Evolutionary conservation across 53 echinoderm and acorn worm species (phyloP).

Genomic region (Hippasteria phrygiana): DNA sequence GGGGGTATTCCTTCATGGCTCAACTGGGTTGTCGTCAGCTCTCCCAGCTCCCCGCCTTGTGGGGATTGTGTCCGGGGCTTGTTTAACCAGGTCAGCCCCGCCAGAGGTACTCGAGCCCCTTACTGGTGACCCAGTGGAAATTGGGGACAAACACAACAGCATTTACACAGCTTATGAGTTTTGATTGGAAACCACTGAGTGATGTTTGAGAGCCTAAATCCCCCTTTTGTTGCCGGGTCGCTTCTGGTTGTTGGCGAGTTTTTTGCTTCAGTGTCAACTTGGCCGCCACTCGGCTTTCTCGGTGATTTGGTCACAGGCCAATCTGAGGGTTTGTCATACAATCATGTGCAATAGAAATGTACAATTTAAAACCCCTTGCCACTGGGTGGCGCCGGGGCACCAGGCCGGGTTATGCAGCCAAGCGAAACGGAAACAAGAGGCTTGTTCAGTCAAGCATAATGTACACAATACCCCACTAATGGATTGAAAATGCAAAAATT

Average conservation of each 20-base stretch:
- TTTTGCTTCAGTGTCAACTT: neutral
- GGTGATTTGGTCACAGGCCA: too few species aligned
- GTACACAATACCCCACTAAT: too few species aligned
- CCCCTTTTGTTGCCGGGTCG: neutral
- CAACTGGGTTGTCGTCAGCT: neutral
- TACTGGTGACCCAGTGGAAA: constrained; percentile 22
- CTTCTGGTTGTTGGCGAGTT: neutral
- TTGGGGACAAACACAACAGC: neutral
- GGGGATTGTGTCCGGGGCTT: constrained; percentile 18
- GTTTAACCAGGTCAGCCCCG: constrained; percentile 31
- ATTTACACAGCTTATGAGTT: constrained; percentile 25
- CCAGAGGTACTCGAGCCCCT: neutral
- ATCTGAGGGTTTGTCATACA: too few species aligned
- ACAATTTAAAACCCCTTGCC: too few species aligned
- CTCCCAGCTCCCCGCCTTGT: neutral
- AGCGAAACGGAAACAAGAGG: too few species aligned
- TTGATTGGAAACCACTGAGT: constrained; percentile 53
- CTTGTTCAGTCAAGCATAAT: too few species aligned
- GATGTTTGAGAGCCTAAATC: constrained; percentile 20
- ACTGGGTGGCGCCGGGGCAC: too few species aligned
- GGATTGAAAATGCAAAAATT: too few species aligned
- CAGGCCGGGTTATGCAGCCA: too few species aligned
- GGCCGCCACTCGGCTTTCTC: too few species aligned
- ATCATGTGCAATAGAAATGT: too few species aligned
- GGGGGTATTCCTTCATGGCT: constrained; percentile 7